phyloP scores from a whole-genome alignment of 1,140 invertebrate genomes.

The Caenorhabditis inopinata region DNA sequence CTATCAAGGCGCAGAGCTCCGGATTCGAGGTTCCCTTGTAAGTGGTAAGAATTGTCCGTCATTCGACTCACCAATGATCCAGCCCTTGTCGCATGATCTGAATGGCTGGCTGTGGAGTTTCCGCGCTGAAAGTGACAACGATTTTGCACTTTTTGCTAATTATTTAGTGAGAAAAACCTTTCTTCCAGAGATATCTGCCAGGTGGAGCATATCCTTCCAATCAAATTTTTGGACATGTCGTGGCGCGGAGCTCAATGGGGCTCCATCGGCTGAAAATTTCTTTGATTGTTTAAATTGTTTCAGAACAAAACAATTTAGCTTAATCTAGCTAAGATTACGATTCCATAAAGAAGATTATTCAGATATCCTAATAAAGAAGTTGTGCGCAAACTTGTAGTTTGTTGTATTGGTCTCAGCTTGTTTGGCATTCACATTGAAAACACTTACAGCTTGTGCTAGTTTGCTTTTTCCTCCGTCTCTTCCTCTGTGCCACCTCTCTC shows the following conservation, averaged over 20 bases:
- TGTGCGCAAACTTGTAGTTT: too few relatives aligned
- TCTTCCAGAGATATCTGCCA: constrained; percentile 30
- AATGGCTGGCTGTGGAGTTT: constrained; percentile 10
- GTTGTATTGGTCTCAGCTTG: too few relatives aligned
- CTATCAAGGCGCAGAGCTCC: too few relatives aligned
- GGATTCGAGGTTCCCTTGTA: too few relatives aligned
- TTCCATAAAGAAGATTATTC: too few relatives aligned
- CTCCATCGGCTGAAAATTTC: neutral
- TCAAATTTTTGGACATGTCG: constrained; percentile 20
- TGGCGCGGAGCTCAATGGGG: constrained; percentile 1
- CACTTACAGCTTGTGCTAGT: neutral
- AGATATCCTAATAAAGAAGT: too few relatives aligned
- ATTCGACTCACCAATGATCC: neutral
- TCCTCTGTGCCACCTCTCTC: constrained; percentile 1
- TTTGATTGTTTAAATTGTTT: neutral
- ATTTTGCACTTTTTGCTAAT: neutral
- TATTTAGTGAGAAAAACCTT: neutral
- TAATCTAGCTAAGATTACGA: too few relatives aligned
- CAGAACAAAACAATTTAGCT: neutral
- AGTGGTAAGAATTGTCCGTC: too few relatives aligned
- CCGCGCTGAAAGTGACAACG: neutral
- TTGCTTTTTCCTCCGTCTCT: constrained; percentile 7
- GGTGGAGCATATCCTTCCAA: constrained; percentile 35
- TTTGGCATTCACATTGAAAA: neutral
- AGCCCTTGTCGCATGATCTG: neutral